Base-by-base conservation (phyloP, 2,888 invertebrate species). In the Lottia scabra region DNA sequence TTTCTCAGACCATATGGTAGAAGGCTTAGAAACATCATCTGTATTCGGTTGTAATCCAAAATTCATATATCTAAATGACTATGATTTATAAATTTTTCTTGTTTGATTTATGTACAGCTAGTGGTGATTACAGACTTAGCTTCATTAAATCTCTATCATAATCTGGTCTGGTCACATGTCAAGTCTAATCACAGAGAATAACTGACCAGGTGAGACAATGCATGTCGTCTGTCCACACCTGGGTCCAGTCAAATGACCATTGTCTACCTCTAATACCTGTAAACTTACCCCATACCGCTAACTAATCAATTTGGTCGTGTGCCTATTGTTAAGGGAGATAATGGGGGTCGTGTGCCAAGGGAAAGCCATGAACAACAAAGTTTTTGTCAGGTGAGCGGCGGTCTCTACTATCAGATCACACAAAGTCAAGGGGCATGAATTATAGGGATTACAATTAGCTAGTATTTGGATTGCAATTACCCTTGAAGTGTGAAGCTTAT, bases 391-490 rank as follows among this genome's bases (percentile, higher is more conserved):
- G 56, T 56, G 56, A 23, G 56, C 19, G 56, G 56, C 23, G 56
- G 56, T 56, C 56, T 23, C 19, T 5, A 23, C 56, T 56, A 56
- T 56, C 19, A 12, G 23, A 56, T 56, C 56, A 23, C 56, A 23
- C 0, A 1, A 38, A 56, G 56, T 56, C 56, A 56, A 56, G 56
- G 38, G 23, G 19, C 56, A 13, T 56, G 23, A 56, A 23, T 56
- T 19, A 56, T 23, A n/a, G 10, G 23, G 56, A 10, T 56, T 56
- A 56, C 19, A 56, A 56, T 56, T 56, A 56, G 56, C 19, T 19
- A 56, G 56, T 56, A 56, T 56, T 56, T 56, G 56, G 56, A 56
- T 56, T 56, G 56, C 56, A 56, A 56, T 56, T 56, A 56, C 23
- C 56, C 19, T 13, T 56, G 6, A 56, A 56, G 56, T 56, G 56